Percentiles rank a stretch among this genome's conserved stretches.
Evolutionary conservation across 2,888 invertebrate genomes (phyloP).

Genomic region (Limnephilus lunatus): DNA sequence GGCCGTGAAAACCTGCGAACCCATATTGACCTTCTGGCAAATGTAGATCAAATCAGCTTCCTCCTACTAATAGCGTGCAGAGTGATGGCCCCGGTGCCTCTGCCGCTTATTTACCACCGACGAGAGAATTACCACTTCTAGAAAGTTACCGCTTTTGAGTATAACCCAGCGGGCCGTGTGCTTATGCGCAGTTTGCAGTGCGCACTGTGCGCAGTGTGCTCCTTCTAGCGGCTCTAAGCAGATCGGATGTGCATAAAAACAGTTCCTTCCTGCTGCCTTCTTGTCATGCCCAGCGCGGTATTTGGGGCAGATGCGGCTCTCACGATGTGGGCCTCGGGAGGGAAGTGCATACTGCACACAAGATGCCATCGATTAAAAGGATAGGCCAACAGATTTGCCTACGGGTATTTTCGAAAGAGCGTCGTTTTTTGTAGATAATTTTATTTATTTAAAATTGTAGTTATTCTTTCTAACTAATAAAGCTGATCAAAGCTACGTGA

Average conservation of each 20-base stretch:
- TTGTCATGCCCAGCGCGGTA: not conserved
- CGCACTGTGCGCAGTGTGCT: too few species aligned
- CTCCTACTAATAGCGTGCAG: not conserved
- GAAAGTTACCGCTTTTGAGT: not conserved
- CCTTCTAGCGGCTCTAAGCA: not conserved
- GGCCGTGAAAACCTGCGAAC: not conserved
- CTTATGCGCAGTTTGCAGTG: not conserved
- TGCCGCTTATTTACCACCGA: not conserved
- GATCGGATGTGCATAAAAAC: slow-evolving; percentile 35
- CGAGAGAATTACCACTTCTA: not conserved
- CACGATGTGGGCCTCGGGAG: slow-evolving; percentile 3
- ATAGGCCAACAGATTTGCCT: not conserved
- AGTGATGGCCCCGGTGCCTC: slow-evolving; percentile 7
- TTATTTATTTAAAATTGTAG: not conserved
- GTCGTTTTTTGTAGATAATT: not conserved
- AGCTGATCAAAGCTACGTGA: too few species aligned
- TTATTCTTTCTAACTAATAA: too few species aligned
- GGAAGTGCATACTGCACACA: not conserved
- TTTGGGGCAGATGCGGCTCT: slow-evolving; percentile 37
- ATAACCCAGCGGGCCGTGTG: not conserved
- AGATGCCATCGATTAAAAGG: not conserved
- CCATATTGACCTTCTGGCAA: not conserved
- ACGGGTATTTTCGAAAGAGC: not conserved
- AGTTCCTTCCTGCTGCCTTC: slow-evolving; percentile 21
- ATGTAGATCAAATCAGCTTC: not conserved